A percentile compares a stretch with the other conserved stretches of the same genome.
phyloP scores from a whole-genome alignment of 2,888 invertebrate species.

The Taphrorychus bicolor region DNA sequence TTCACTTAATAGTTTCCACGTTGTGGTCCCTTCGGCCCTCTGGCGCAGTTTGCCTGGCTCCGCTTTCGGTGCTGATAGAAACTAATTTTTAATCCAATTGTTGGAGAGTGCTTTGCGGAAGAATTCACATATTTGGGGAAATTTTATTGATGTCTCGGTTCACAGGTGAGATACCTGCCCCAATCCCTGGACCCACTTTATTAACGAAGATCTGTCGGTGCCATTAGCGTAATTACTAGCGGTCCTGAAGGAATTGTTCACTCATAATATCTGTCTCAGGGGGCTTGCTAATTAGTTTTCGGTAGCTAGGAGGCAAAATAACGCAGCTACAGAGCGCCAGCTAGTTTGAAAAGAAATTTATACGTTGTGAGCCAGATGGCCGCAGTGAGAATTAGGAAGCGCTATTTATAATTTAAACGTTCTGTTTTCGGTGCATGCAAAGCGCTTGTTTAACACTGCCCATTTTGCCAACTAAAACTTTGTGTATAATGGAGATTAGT shows the following conservation, averaged over 20 bases:
- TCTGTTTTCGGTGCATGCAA: background rate
- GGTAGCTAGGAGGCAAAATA: conserved; percentile 16
- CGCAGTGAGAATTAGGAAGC: conserved; percentile 9
- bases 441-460: background rate
- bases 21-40: conserved; percentile 31
- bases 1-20: conserved; percentile 35
- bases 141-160: background rate
- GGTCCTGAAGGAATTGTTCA: conserved; percentile 16
- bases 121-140: background rate
- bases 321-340: conserved; percentile 2
- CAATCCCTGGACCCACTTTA: background rate
- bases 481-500: background rate
- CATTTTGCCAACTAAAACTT: background rate
- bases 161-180: background rate
- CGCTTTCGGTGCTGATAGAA: background rate
- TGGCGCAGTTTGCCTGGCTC: conserved; percentile 13
- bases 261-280: conserved; percentile 18
- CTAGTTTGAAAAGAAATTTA: conserved; percentile 19
- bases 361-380: conserved; percentile 13
- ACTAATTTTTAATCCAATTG: conserved; percentile 10
- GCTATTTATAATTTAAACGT: conserved; percentile 16
- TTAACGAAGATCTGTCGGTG: conserved; percentile 4
- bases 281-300: conserved; percentile 25
- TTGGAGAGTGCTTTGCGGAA: background rate
- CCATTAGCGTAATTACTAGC: conserved; percentile 21